Evolutionary conservation across 2,113 vertebrate genomes (phyloP), one percentile per base, ranked within the genome.

Genomic region (Pachypanchax playfairii): DNA sequence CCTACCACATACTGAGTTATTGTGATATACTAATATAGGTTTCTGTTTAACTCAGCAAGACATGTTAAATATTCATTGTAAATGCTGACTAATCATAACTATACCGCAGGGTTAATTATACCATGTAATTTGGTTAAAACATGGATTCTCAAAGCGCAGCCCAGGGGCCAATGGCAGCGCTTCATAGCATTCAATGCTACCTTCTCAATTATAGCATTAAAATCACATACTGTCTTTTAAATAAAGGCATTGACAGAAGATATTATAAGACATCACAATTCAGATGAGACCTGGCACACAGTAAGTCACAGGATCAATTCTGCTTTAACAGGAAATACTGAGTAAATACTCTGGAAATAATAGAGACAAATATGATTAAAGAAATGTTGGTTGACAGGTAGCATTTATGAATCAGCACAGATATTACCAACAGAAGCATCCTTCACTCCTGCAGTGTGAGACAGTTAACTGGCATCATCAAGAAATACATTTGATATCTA

Each of bases 81-180:
- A 57, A 42, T 21, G 38, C 39, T 21, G 39, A n/a, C 26, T 43
- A 26, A 58, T 43, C 15, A 33, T 17, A 33, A 10, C 18, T 17
- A 18, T 11, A 26, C 48, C 24, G 20, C 39, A 43, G 54, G 39
- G 28, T 46, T 46, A 22, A 46, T 46, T 59, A 28, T 46, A 46
- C 41, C 56, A 44, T 24, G 11, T 5, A 54, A 38, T 25, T 25
- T 14, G 15, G 35, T 38, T 39, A 54, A 54, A 39, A 25, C 14
- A 3, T 10, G 21, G 52, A 36, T 25, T 24, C 6, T 9, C 33
- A 25, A 39, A 51, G 48, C 20, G 48, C 48, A 51, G 48, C 48
- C 28, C 17, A 50, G n/a, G 9, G 48, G 48, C 28, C 29, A 51
- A 51, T 24, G 52, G 52, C 33, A 39, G 18, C 52, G 3, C 41